phyloP scores from a whole-genome alignment of 1,140 invertebrate genomes.

The Wiebesia pumilae region DNA sequence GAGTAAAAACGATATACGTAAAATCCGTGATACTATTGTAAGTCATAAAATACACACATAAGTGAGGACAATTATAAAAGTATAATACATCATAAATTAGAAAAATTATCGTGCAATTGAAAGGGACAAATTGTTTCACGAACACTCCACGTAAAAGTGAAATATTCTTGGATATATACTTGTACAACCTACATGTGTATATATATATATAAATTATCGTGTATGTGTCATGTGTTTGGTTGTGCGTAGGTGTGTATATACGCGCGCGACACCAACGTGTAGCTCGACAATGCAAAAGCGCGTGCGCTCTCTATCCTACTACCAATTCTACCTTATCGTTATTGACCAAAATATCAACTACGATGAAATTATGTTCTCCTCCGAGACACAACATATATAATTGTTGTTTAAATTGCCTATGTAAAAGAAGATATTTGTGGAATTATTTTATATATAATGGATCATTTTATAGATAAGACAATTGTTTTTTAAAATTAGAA shows the following conservation, averaged over 20 bases:
- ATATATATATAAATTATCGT: not conserved
- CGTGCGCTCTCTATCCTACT: slow-evolving; percentile 10
- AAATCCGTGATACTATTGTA: too few relatives aligned
- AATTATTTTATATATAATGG: not conserved
- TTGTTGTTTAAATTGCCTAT: not conserved
- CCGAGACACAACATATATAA: not conserved
- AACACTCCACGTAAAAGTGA: too few relatives aligned
- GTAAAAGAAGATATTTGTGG: not conserved
- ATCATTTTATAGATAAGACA: not conserved
- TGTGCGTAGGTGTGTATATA: too few relatives aligned
- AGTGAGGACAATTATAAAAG: not conserved
- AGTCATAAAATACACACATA: too few relatives aligned
- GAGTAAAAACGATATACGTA: too few relatives aligned
- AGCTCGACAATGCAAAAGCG: not conserved
- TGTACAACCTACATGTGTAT: not conserved
- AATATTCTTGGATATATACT: too few relatives aligned
- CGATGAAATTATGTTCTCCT: slow-evolving; percentile 20
- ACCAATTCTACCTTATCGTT: not conserved
- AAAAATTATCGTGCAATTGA: too few relatives aligned
- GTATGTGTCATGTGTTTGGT: not conserved
- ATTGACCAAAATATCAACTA: slow-evolving; percentile 38
- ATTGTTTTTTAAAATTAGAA: too few relatives aligned
- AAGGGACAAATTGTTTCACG: too few relatives aligned
- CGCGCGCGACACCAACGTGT: not conserved
- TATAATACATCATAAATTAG: not conserved